phyloP scores from a whole-genome alignment of 2,888 invertebrate species.

The Camponotus fellah region DNA sequence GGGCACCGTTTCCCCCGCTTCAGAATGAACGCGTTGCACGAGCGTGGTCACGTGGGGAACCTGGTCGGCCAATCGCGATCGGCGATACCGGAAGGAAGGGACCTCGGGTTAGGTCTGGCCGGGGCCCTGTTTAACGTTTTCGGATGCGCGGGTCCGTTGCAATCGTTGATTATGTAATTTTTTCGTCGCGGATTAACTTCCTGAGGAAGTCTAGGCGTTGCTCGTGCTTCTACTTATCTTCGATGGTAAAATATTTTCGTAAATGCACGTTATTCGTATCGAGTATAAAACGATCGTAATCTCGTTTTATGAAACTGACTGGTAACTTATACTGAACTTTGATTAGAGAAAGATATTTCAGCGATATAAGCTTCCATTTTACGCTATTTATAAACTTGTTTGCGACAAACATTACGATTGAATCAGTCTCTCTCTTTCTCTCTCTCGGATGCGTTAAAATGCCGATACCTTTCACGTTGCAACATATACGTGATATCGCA shows the following conservation, averaged over 20 bases:
- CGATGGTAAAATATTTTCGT: conserved; percentile 4
- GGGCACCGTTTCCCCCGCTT: neutral
- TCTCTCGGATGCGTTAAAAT: conserved; percentile 37
- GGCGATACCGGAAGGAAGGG: conserved; percentile 73
- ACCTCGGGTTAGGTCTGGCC: conserved; percentile 42
- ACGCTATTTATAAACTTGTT: neutral
- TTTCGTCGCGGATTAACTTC: conserved; percentile 1
- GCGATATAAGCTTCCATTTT: neutral
- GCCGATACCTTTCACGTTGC: conserved; percentile 45
- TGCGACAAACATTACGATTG: neutral
- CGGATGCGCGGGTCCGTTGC: conserved; percentile 22
- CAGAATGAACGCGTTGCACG: conserved; percentile 60
- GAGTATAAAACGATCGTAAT: neutral
- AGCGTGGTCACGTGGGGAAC: conserved; percentile 78
- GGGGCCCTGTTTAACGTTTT: conserved; percentile 18
- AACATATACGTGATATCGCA: conserved; percentile 22
- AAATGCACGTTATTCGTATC: neutral
- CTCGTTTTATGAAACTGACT: conserved; percentile 11
- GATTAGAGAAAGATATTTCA: neutral
- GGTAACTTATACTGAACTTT: neutral
- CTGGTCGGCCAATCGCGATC: conserved; percentile 74
- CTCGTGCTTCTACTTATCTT: conserved; percentile 16
- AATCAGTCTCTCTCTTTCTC: neutral
- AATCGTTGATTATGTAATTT: conserved; percentile 28
- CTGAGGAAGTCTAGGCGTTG: neutral